These are phyloP conservation scores for Galerucella pusilla DNA, from an alignment of 2,888 invertebrate species.

Conservation along the genomic window DNA sequence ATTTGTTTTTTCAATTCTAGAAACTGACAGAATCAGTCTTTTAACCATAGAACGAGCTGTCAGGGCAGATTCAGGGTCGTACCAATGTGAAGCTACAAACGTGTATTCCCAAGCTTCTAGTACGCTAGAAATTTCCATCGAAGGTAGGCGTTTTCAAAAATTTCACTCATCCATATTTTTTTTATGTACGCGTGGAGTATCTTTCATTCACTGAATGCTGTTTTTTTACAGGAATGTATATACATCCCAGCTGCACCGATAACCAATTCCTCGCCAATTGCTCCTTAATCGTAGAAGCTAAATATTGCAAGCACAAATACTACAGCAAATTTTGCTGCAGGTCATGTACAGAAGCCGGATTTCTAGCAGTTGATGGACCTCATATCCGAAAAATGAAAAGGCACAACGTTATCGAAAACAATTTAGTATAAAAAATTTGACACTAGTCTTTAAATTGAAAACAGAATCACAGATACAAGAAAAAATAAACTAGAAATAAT, in stretches of 20 bases:
- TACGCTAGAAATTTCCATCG: conserved; percentile 75
- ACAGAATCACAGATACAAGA: conserved; percentile 16
- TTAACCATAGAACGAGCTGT: conserved; percentile 70
- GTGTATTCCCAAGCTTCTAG: conserved; percentile 74
- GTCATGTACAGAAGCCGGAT: conserved; percentile 90
- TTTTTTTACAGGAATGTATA: conserved; percentile 71
- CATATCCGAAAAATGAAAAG: conserved; percentile 60
- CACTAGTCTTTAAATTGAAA: conserved; percentile 51
- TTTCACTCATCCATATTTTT: background rate
- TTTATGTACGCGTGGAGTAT: background rate
- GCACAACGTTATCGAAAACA: conserved; percentile 54
- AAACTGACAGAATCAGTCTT: conserved; percentile 24
- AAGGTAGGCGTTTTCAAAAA: conserved; percentile 69
- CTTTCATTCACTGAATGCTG: background rate
- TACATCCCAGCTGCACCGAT: conserved; percentile 87
- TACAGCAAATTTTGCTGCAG: conserved; percentile 94
- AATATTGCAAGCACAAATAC: conserved; percentile 88
- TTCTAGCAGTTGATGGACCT: conserved; percentile 69
- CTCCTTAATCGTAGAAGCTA: conserved; percentile 83
- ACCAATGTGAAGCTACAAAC: conserved; percentile 87
- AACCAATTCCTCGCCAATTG: conserved; percentile 92
- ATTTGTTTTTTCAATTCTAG: conserved; percentile 7
- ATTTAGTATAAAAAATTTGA: conserved; percentile 50
- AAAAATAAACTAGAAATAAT: background rate
- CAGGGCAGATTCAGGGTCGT: conserved; percentile 80